Conservation (phyloP, 2,888 invertebrate species). For the Amitus sp. region DNA sequence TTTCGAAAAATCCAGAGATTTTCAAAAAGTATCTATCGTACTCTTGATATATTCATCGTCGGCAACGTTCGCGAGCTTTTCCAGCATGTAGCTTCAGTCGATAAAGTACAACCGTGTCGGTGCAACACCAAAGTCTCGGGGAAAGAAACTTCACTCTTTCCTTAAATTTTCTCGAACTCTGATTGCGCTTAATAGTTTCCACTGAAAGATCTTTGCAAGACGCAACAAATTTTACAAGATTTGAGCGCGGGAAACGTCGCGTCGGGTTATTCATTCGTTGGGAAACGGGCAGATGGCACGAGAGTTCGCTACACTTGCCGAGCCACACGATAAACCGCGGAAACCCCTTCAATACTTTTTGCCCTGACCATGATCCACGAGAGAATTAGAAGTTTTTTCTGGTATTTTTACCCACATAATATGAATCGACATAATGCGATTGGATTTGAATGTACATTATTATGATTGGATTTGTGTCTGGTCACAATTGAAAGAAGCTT, state of each 20-base stretch:
- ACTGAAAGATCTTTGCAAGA: not conserved
- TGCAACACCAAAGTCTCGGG: not conserved
- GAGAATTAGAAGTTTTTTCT: constrained; percentile 7
- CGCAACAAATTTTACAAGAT: constrained; percentile 3
- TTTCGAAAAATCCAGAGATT: too few species aligned
- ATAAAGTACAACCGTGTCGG: constrained; percentile 15
- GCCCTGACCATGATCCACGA: not conserved
- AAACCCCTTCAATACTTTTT: constrained; percentile 26
- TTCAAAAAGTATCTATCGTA: not conserved
- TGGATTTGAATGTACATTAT: too few species aligned
- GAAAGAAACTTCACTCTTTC: not conserved
- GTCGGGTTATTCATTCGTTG: constrained; percentile 11
- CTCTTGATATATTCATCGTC: constrained; percentile 17
- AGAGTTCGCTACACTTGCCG: constrained; percentile 16
- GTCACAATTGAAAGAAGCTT: too few species aligned
- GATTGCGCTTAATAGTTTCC: not conserved
- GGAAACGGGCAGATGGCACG: constrained; percentile 38
- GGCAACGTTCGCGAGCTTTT: constrained; percentile 19
- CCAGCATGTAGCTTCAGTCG: constrained; percentile 25
- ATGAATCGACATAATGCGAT: too few species aligned
- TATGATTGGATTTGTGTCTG: too few species aligned
- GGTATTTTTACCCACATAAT: not conserved
- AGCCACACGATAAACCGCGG: constrained; percentile 9
- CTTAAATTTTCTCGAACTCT: not conserved
- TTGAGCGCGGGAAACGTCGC: constrained; percentile 3